Conservation (phyloP, 1,140 invertebrate species). For the Leptoteleia sp. region DNA sequence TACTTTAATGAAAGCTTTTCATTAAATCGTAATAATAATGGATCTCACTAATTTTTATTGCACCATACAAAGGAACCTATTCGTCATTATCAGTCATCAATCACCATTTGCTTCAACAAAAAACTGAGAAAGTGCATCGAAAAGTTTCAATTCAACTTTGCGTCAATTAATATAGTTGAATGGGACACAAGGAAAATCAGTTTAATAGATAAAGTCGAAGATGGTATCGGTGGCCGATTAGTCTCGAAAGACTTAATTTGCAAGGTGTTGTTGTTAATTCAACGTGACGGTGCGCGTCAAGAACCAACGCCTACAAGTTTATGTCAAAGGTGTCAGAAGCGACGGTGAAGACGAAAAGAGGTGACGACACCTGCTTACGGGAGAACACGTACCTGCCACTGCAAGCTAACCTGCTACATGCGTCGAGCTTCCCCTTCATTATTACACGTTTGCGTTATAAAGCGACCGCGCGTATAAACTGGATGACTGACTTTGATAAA, state of each 20-base stretch:
- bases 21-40: too few relatives aligned
- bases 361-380: constrained; percentile 58
- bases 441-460: constrained; percentile 59
- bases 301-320: constrained; percentile 50
- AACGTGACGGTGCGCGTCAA: constrained; percentile 29
- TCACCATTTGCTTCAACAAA: too few relatives aligned
- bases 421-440: constrained; percentile 62
- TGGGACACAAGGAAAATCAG: too few relatives aligned
- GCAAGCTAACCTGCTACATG: constrained; percentile 63
- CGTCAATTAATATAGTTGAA: too few relatives aligned
- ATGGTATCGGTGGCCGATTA: constrained; percentile 2
- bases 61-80: too few relatives aligned
- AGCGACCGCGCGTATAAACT: constrained; percentile 52
- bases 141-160: too few relatives aligned
- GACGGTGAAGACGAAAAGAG: constrained; percentile 55
- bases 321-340: constrained; percentile 59
- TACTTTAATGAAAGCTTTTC: too few relatives aligned
- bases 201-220: too few relatives aligned
- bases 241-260: constrained; percentile 16
- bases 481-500: constrained; percentile 60
- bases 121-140: too few relatives aligned
- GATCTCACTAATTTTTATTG: too few relatives aligned
- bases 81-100: too few relatives aligned
- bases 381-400: constrained; percentile 61
- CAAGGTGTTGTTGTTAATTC: constrained; percentile 42